Percentiles rank a stretch among this genome's conserved stretches.
Conservation (phyloP, 1,140 invertebrate genomes). For the Cydia fagiglandana region DNA sequence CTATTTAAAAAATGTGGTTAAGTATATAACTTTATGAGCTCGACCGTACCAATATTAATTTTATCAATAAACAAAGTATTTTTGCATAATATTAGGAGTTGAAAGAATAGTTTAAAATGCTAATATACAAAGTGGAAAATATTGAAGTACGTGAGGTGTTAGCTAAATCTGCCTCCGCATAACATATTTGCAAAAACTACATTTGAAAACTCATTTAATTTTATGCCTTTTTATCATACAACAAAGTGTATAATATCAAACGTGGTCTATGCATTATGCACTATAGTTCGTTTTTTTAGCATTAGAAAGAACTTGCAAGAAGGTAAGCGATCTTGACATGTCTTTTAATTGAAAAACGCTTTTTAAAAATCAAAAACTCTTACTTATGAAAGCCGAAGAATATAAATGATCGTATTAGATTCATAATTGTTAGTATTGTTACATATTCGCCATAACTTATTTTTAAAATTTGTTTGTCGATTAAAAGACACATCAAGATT, state of each 20-base stretch:
- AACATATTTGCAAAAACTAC: not conserved
- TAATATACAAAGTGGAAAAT: not conserved
- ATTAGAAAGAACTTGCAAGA: too few relatives aligned
- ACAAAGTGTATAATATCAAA: not conserved
- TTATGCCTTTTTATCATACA: not conserved
- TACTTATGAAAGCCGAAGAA: too few relatives aligned
- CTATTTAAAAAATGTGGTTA: not conserved
- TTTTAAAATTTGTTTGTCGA: too few relatives aligned
- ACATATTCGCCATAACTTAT: too few relatives aligned
- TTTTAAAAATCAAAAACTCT: too few relatives aligned
- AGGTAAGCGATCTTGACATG: too few relatives aligned
- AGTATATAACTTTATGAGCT: not conserved
- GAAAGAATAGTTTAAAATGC: not conserved
- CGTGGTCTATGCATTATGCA: not conserved
- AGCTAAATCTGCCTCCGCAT: not conserved
- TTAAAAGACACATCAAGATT: too few relatives aligned
- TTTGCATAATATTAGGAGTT: not conserved
- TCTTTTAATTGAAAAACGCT: too few relatives aligned
- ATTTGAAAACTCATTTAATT: not conserved
- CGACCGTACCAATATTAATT: not conserved
- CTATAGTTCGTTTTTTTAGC: too few relatives aligned
- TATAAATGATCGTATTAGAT: too few relatives aligned
- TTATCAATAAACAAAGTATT: not conserved
- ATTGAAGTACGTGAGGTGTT: not conserved
- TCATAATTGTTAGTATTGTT: too few relatives aligned